Percentiles rank a stretch among this genome's conserved stretches.
These are phyloP conservation scores for Coracias cyanogaster DNA, from an alignment of 2,797 vertebrate genomes.

Conservation along the genomic window DNA sequence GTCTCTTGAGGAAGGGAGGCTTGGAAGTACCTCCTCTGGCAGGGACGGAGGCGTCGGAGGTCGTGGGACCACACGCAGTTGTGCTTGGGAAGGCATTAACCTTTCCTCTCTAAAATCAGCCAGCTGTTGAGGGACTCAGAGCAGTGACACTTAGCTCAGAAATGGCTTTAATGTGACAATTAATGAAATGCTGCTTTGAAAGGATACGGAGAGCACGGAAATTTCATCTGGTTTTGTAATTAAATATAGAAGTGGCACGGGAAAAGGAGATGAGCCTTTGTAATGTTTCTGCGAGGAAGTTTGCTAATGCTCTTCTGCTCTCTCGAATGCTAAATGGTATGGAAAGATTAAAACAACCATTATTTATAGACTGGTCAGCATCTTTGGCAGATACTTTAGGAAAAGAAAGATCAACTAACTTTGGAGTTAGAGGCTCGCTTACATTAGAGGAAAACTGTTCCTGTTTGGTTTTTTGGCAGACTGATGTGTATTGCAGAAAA, in stretches of 20 bases:
- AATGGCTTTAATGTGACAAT: background rate
- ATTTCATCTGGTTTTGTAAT: conserved; percentile 11
- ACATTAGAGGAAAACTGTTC: background rate
- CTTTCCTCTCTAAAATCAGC: background rate
- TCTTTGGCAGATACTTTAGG: conserved; percentile 8
- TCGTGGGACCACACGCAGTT: conserved; percentile 28
- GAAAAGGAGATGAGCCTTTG: background rate
- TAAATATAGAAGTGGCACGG: background rate
- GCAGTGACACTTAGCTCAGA: background rate
- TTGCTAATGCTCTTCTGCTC: background rate
- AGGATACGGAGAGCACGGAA: background rate
- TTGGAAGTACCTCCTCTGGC: background rate
- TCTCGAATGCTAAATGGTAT: background rate
- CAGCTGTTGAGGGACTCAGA: background rate
- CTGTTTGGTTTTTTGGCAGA: background rate
- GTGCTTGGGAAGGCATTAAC: background rate
- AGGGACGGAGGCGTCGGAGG: background rate
- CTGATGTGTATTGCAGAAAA: background rate
- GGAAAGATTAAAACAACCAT: background rate
- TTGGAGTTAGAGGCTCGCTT: background rate
- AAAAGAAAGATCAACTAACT: background rate
- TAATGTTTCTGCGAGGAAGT: background rate
- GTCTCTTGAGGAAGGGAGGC: background rate
- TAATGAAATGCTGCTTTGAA: background rate
- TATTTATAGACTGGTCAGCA: background rate